Percentiles rank a stretch among this genome's conserved stretches.
phyloP scores from a whole-genome alignment of 2,797 vertebrate genomes.

The Antrozous pallidus region DNA sequence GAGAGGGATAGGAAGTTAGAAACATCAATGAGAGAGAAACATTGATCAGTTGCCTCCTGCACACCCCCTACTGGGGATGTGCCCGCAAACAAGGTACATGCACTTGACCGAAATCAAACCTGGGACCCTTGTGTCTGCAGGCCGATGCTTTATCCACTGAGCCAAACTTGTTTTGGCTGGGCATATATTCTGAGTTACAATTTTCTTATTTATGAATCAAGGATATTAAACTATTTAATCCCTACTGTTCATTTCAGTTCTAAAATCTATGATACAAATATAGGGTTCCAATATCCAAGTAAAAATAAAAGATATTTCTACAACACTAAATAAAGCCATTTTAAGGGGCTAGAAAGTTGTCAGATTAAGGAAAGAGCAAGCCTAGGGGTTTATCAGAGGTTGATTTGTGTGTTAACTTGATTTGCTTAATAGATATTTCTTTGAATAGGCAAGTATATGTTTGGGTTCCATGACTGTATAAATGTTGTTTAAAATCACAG shows the following conservation, averaged over 20 bases:
- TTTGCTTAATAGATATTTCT: slow-evolving; percentile 31
- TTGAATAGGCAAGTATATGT: neutral
- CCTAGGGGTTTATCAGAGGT: neutral
- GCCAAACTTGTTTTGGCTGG: too few relatives aligned
- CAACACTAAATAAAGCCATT: neutral
- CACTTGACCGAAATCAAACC: too few relatives aligned
- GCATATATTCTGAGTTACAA: neutral
- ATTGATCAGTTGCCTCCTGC: too few relatives aligned
- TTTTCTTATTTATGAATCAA: slow-evolving; percentile 8
- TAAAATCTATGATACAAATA: neutral
- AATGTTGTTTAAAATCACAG: neutral
- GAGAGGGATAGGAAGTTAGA: too few relatives aligned
- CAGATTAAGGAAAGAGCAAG: neutral
- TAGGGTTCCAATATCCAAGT: neutral
- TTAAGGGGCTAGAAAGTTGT: neutral
- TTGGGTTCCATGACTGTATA: neutral
- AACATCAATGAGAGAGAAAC: too few relatives aligned
- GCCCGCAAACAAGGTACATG: too few relatives aligned
- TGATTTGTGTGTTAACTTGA: neutral
- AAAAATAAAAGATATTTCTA: slow-evolving; percentile 5
- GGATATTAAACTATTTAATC: slow-evolving; percentile 13
- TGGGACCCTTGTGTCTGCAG: too few relatives aligned
- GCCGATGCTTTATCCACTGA: too few relatives aligned
- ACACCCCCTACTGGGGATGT: too few relatives aligned
- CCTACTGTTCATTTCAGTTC: neutral